Evolutionary conservation across 1,140 invertebrate genomes (phyloP).

Genomic region (Zophobas atratus): DNA sequence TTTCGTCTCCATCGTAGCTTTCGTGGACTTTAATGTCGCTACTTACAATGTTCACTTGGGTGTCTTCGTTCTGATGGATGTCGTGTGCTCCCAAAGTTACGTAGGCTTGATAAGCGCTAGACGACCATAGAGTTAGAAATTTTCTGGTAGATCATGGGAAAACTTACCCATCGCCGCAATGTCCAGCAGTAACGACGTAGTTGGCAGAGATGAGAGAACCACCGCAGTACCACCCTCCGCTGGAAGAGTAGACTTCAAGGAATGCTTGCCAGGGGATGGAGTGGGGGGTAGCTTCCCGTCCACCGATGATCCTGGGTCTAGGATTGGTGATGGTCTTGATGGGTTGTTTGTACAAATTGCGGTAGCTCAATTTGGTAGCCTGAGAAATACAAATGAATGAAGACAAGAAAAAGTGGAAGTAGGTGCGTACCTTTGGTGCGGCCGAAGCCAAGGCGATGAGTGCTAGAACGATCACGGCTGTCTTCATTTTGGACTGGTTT

Average conservation of each 20-base stretch:
- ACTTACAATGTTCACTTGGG: conserved; percentile 60
- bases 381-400: background rate
- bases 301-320: conserved; percentile 64
- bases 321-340: background rate
- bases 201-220: conserved; percentile 71
- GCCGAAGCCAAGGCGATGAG: background rate
- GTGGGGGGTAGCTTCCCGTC: conserved; percentile 63
- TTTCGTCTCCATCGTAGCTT: conserved; percentile 66
- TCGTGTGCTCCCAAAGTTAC: conserved; percentile 55
- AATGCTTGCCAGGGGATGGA: conserved; percentile 67
- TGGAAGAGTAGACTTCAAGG: conserved; percentile 53
- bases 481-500: background rate
- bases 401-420: background rate
- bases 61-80: conserved; percentile 59
- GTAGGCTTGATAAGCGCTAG: conserved; percentile 50
- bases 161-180: conserved; percentile 69
- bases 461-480: background rate
- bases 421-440: background rate
- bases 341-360: conserved; percentile 4
- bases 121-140: conserved; percentile 10
- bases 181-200: conserved; percentile 74
- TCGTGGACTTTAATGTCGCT: conserved; percentile 67
- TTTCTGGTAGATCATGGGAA: background rate
- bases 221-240: conserved; percentile 66
- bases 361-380: background rate